Percentiles rank a stretch among this genome's conserved stretches.
Conservation (phyloP, 1,140 invertebrate genomes). For the Cydia fagiglandana region DNA sequence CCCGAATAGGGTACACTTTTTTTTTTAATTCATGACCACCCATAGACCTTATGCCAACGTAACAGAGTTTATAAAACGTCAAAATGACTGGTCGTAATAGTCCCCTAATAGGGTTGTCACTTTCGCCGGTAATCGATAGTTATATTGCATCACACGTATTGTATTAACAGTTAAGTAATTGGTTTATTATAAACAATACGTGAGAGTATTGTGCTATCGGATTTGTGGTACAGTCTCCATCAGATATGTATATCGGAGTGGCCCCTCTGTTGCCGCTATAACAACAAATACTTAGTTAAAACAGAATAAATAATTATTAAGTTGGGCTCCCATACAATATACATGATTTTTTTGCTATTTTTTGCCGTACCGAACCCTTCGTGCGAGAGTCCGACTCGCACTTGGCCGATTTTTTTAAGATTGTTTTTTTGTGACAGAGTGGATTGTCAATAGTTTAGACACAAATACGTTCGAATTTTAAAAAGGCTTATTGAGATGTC, state of each 20-base stretch:
- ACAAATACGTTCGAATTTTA: no score
- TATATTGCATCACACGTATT: conserved; percentile 1
- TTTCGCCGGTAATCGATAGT: not conserved
- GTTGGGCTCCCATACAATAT: no score
- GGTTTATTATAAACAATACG: not conserved
- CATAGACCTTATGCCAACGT: not conserved
- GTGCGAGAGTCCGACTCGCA: no score
- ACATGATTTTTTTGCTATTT: no score
- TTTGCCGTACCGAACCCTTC: no score
- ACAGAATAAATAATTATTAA: no score
- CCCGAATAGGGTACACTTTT: not conserved
- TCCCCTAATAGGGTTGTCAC: not conserved
- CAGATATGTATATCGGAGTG: no score
- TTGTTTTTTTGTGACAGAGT: no score
- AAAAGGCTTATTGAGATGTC: not conserved
- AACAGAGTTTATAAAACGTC: not conserved
- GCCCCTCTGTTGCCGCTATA: no score
- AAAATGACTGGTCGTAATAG: not conserved
- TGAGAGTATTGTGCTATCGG: not conserved
- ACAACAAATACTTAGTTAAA: no score
- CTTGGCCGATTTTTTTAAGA: no score
- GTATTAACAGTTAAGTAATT: conserved; percentile 7
- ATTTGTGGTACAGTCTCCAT: no score
- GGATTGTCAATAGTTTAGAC: not conserved
- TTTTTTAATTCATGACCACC: not conserved